These are phyloP conservation scores for Rhineura floridana DNA, from an alignment of 2,113 vertebrate genomes.

Conservation along the genomic window DNA sequence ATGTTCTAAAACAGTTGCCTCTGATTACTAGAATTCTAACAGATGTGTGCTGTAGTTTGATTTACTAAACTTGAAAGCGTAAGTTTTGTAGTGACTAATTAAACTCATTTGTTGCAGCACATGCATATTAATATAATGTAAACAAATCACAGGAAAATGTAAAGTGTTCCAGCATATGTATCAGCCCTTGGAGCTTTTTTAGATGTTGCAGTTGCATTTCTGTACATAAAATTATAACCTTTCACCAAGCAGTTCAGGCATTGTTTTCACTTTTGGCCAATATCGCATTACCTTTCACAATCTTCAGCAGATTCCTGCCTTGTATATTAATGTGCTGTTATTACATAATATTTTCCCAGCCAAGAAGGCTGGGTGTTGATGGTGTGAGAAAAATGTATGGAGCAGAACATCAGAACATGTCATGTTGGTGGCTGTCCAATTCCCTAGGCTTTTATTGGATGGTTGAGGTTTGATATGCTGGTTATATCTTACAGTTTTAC, in stretches of 20 bases:
- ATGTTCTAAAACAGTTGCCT: conserved; percentile 45
- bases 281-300: not conserved
- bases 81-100: conserved; percentile 68
- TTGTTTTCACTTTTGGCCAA: not conserved
- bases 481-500: not conserved
- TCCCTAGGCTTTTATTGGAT: not conserved
- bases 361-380: not conserved
- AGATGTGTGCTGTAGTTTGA: conserved; percentile 54
- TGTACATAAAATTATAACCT: not conserved
- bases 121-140: conserved; percentile 59
- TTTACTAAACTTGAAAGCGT: conserved; percentile 50
- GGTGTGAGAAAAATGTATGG: not conserved
- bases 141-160: conserved; percentile 59
- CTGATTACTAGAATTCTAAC: conserved; percentile 67
- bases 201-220: not conserved
- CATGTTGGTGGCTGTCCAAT: not conserved
- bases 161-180: conserved; percentile 58
- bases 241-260: not conserved
- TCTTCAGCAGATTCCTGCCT: not conserved
- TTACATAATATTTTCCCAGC: not conserved
- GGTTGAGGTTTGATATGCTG: not conserved
- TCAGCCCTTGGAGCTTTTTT: not conserved
- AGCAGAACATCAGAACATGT: not conserved
- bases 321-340: not conserved
- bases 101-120: conserved; percentile 59